phyloP scores from a whole-genome alignment of 2,888 invertebrate species.

The Heliconius ismenius region DNA sequence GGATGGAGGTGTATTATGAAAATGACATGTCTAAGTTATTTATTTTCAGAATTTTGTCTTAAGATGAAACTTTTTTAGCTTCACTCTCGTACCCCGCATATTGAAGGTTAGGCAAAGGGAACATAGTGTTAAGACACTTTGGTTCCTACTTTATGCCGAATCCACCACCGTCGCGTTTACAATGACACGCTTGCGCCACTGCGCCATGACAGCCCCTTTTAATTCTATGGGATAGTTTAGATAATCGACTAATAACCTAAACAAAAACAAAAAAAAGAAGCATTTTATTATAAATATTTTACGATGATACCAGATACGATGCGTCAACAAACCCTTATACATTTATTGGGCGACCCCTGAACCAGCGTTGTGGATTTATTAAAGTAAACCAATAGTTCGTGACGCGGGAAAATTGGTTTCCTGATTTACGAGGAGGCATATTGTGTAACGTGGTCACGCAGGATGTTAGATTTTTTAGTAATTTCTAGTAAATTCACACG shows the following conservation, averaged over 20 bases:
- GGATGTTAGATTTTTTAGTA: neutral
- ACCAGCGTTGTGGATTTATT: conserved; percentile 37
- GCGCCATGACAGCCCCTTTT: neutral
- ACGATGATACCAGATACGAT: conserved; percentile 7
- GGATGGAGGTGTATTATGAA: neutral
- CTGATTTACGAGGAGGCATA: conserved; percentile 11
- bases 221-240: too few species aligned
- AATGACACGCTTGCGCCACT: too few species aligned
- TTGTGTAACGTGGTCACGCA: conserved; percentile 14
- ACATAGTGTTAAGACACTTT: too few species aligned
- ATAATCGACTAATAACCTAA: neutral
- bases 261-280: neutral
- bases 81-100: neutral
- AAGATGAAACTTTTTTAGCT: neutral
- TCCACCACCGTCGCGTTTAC: too few species aligned
- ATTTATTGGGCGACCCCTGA: conserved; percentile 36
- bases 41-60: neutral
- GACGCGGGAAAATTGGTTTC: conserved; percentile 14
- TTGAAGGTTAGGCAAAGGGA: too few species aligned
- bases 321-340: conserved; percentile 24
- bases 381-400: conserved; percentile 23
- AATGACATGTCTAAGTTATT: neutral
- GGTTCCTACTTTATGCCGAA: too few species aligned
- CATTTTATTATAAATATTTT: neutral
- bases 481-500: neutral